Conservation (phyloP, 2,888 invertebrate species). For the Caenorhabditis sp. region DNA sequence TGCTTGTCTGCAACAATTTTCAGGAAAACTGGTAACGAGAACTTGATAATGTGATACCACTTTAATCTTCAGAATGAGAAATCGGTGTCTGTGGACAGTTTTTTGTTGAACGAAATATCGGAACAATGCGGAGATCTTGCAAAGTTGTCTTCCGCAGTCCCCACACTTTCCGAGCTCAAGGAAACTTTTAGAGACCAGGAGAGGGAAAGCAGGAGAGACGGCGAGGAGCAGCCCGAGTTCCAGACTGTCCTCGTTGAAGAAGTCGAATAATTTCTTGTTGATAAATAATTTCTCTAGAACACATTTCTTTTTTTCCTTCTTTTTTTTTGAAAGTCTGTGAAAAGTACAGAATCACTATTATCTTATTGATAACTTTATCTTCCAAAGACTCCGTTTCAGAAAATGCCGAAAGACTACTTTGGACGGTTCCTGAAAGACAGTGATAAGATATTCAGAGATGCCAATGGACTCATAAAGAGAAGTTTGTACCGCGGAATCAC, state of each 20-base stretch:
- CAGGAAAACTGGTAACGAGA: neutral
- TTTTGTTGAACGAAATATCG: neutral
- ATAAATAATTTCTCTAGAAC: too few species aligned
- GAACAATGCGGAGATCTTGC: neutral
- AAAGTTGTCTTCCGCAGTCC: neutral
- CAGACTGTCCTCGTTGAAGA: constrained; percentile 37
- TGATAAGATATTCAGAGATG: constrained; percentile 15
- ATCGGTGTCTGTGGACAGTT: neutral
- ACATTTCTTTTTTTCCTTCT: too few species aligned
- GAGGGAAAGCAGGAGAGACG: neutral
- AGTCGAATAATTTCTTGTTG: constrained; percentile 9
- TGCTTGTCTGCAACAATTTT: neutral
- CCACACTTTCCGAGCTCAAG: neutral
- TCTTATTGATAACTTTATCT: too few species aligned
- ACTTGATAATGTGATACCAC: too few species aligned
- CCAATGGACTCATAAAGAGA: constrained; percentile 8
- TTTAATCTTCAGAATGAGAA: too few species aligned
- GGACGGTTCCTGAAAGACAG: constrained; percentile 23
- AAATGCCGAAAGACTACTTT: constrained; percentile 30
- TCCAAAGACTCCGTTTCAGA: neutral
- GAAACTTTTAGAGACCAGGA: neutral
- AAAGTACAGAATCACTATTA: too few species aligned
- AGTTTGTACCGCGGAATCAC: constrained; percentile 3
- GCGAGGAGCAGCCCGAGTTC: neutral
- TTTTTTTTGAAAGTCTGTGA: too few species aligned